These are phyloP conservation scores for Calameuta pallipes DNA, from an alignment of 2,888 invertebrate genomes.

Conservation along the genomic window DNA sequence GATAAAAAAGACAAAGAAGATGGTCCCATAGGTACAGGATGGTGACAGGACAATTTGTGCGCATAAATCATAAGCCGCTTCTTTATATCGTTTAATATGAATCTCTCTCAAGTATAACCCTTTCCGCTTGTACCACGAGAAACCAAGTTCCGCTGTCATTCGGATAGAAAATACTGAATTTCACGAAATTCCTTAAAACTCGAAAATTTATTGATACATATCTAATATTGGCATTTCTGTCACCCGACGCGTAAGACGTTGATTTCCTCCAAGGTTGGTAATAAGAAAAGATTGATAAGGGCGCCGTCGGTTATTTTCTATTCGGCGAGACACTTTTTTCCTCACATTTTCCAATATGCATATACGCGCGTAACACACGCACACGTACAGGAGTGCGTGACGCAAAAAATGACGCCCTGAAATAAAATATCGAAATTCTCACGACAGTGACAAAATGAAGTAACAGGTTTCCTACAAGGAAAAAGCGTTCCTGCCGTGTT, in stretches of 20 bases:
- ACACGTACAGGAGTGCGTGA: too few relatives aligned
- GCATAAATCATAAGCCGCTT: slow-evolving; percentile 62
- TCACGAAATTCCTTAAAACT: too few relatives aligned
- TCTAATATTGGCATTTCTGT: neutral
- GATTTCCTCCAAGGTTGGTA: neutral
- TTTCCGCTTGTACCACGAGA: too few relatives aligned
- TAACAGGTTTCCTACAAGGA: too few relatives aligned
- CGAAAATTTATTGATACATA: neutral
- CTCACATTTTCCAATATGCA: neutral
- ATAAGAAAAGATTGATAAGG: slow-evolving; percentile 5
- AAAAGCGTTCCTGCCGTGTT: too few relatives aligned
- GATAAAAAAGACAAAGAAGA: too few relatives aligned
- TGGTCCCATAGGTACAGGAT: slow-evolving; percentile 23
- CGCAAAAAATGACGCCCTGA: too few relatives aligned
- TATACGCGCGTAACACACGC: too few relatives aligned
- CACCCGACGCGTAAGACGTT: neutral
- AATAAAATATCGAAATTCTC: too few relatives aligned
- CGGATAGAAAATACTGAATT: too few relatives aligned
- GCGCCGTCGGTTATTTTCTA: neutral
- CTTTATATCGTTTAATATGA: slow-evolving; percentile 64
- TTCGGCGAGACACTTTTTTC: neutral
- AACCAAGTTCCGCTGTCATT: too few relatives aligned
- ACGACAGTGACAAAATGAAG: too few relatives aligned
- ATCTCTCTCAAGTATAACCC: slow-evolving; percentile 27
- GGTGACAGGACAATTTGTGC: slow-evolving; percentile 64